Base-by-base conservation (phyloP, 2,888 invertebrate species). In the Luperina nickerlii region DNA sequence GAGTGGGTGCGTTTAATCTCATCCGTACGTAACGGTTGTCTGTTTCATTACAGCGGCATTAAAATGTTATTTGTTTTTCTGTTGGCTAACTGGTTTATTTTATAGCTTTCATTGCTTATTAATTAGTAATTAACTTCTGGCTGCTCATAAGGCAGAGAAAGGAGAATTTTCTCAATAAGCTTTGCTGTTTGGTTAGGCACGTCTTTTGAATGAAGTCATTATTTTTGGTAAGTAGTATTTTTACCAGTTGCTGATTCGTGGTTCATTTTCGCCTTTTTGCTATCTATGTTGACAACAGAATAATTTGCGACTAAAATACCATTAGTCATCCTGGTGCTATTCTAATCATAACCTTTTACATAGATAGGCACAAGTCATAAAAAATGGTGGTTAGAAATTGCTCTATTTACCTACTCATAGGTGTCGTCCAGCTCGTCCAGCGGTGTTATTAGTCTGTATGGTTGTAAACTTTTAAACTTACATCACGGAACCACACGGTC, bases 321-420 rank as follows among this genome's bases (percentile, higher is more conserved):
- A 54, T 48, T 79, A 38, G 84, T 84, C 85, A 84, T 63, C 24
- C 62, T 68, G 20, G 45, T 54, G 68, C 62, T 78, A 80, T 24
- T 48, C 38, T 54, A 62, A 67, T 68, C 80, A 62, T 79, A 80
- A 48, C 32, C 15, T 38, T 42, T 67, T 62, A 78, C 20, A 60
- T 78, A 32, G 32, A 32, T 45, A 32, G 32, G 32, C 1, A 62
- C 60, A 60, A 66, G 27, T 66, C 77, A 42, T 7, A 83, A 15
- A 83, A 66, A 77, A 13, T 68, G 27, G 27, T n/a, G 15, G 24
- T 78, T 79, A 38, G 54, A 80, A 78, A 80, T 68, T 78, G 54
- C 62, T 78, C 27, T 62, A 20, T 51, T 51, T 48, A 24, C 32
- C 32, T 42, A 48, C 24, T 0, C 45, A 11, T 45, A 45, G 45